These are phyloP conservation scores for Hippocampus mohnikei DNA, from an alignment of 2,113 vertebrate genomes.

Conservation along the genomic window DNA sequence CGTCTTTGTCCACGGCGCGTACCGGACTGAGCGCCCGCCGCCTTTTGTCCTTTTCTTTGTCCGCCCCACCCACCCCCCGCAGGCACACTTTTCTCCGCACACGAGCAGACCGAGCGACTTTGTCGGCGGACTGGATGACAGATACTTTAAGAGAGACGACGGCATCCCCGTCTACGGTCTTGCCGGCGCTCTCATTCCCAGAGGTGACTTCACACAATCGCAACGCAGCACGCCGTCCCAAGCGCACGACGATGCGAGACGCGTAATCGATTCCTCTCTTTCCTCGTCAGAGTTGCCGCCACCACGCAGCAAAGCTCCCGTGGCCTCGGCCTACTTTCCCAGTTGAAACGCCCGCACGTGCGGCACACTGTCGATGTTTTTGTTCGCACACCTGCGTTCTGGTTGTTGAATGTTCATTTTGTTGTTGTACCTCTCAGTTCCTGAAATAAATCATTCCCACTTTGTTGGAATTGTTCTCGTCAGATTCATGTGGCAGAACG, in stretches of 20 bases:
- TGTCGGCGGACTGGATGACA: not conserved
- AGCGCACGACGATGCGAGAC: too few relatives aligned
- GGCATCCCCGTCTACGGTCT: not conserved
- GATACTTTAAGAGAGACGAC: not conserved
- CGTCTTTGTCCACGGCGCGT: not conserved
- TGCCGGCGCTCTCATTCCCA: not conserved
- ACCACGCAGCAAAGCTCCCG: constrained; percentile 52
- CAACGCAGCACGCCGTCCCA: not conserved
- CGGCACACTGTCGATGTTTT: not conserved
- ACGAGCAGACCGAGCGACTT: not conserved
- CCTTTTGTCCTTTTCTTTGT: not conserved
- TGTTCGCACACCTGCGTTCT: not conserved
- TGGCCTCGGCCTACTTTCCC: constrained; percentile 83
- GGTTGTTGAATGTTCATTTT: too few relatives aligned
- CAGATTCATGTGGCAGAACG: too few relatives aligned
- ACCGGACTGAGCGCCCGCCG: not conserved
- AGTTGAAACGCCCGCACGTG: not conserved
- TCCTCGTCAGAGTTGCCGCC: constrained; percentile 67
- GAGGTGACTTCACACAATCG: not conserved
- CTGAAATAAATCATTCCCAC: not conserved
- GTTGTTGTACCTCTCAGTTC: too few relatives aligned
- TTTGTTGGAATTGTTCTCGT: not conserved
- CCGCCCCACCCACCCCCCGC: not conserved
- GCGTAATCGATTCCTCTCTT: not conserved
- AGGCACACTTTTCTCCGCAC: not conserved